phyloP scores from a whole-genome alignment of 2,797 vertebrate species.

The Hapalemur alaotrensis region DNA sequence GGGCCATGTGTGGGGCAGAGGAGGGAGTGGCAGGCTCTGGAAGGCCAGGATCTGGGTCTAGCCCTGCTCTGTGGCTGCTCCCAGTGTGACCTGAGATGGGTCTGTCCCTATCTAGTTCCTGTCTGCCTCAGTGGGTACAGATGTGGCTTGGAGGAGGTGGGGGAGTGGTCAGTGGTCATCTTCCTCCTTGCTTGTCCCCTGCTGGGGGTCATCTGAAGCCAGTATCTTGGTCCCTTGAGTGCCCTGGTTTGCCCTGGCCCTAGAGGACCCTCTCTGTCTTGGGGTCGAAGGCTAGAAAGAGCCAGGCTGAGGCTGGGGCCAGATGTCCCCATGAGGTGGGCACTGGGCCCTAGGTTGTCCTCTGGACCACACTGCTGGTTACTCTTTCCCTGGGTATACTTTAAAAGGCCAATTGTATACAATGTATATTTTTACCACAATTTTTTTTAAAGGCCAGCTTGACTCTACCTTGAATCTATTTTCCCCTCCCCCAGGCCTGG shows the following conservation, averaged over 20 bases:
- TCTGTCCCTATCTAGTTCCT: neutral
- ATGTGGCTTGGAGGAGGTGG: neutral
- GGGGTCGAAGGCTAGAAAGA: neutral
- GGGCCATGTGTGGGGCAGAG: neutral
- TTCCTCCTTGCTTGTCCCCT: neutral
- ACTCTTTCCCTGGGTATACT: neutral
- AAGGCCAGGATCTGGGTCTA: neutral
- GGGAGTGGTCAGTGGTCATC: neutral
- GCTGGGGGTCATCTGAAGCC: neutral
- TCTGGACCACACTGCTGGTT: neutral
- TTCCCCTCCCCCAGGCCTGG: conserved; percentile 83
- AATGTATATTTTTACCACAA: neutral
- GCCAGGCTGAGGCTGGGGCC: neutral
- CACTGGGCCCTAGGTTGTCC: neutral
- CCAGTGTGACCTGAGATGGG: neutral
- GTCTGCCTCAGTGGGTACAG: neutral
- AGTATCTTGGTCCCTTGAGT: neutral
- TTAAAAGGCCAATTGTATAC: neutral
- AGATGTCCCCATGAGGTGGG: neutral
- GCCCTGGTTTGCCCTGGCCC: neutral
- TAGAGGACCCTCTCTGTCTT: neutral
- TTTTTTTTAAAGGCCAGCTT: neutral
- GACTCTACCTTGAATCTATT: neutral
- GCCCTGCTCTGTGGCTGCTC: neutral
- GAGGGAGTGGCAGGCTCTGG: neutral